Evolutionary conservation across 2,888 invertebrate species (phyloP), one percentile per base, ranked within the genome.

Genomic region (Rhagonycha lutea): DNA sequence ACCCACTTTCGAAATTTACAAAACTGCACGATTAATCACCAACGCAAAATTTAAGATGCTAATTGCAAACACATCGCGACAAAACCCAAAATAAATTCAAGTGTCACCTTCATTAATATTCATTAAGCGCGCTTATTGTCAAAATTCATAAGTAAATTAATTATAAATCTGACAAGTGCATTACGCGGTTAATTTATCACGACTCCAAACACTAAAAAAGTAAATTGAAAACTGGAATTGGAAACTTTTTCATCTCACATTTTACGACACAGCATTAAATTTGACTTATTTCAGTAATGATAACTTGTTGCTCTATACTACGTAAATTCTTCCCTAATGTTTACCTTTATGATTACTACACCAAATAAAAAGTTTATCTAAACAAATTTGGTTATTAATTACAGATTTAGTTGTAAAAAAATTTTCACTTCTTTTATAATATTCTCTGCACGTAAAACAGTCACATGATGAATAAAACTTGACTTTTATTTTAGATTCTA

Each of bases 321-420:
- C 47, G 47, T 47, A 47, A 47, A 65, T 23, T 23, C 12, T 65
- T n/a, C 23, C 26, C 63, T 65, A 24, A 26, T 65, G 63, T 65
- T 65, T 65, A 65, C 23, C 9, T 65, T 65, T 65, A 65, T 65
- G n/a, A 65, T 65, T 65, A 65, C n/a, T 65, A 65, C 63, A 26
- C 23, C 24, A 65, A 65, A 8, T 12, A 23, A 23, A 23, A 11
- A 63, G 12, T n/a, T 23, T 23, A 63, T 63, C n/a, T 63, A 63
- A 63, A 63, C 23, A 63, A 23, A 23, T 63, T 23, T 12, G 23
- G 23, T 63, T 24, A 63, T 63, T 23, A 24, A 23, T 63, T 32
- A n/a, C 0, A 12, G 3, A 63, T 62, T 14, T 23, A 5, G 23
- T 63, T 18, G 12, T 62, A 8, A 61, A 61, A 62, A 62, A 18